phyloP scores from a whole-genome alignment of 1,140 invertebrate genomes.

The Stenopsyche tienmushanensis region DNA sequence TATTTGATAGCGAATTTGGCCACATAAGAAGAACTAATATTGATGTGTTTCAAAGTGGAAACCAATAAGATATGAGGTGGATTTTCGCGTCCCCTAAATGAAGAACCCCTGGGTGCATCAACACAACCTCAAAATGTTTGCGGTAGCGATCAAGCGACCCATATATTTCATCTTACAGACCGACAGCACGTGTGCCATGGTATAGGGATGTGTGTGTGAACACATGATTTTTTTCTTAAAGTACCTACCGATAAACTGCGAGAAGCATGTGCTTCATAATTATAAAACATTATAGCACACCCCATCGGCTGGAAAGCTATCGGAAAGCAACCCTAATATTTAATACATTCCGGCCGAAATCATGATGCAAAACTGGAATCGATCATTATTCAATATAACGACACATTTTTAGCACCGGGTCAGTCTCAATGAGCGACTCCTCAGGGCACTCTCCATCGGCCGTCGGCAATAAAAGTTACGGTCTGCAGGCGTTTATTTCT shows the following conservation, averaged over 20 bases:
- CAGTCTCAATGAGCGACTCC: neutral
- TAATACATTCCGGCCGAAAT: neutral
- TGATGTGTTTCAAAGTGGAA: too few species aligned
- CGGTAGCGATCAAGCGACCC: constrained; percentile 40
- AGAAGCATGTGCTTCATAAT: constrained; percentile 37
- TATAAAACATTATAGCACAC: constrained; percentile 34
- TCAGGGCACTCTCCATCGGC: neutral
- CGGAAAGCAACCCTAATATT: constrained; percentile 12
- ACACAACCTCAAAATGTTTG: constrained; percentile 37
- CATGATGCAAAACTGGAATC: neutral
- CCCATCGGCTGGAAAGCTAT: constrained; percentile 14
- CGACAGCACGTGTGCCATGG: constrained; percentile 25
- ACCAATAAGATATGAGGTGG: too few species aligned
- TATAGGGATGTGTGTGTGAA: constrained; percentile 17
- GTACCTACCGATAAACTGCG: constrained; percentile 38
- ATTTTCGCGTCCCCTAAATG: neutral
- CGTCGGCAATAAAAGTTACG: constrained; percentile 16
- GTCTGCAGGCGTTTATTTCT: constrained; percentile 24
- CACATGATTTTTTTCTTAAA: constrained; percentile 33
- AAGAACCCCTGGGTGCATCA: neutral
- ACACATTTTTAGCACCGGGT: neutral
- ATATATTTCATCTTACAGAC: constrained; percentile 34
- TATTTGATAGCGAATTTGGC: too few species aligned
- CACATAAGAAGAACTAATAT: too few species aligned
- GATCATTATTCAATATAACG: neutral